Evolutionary conservation across 2,113 vertebrate species (phyloP), one percentile per base, ranked within the genome.

Genomic region (Mesembrinibis cayennensis): DNA sequence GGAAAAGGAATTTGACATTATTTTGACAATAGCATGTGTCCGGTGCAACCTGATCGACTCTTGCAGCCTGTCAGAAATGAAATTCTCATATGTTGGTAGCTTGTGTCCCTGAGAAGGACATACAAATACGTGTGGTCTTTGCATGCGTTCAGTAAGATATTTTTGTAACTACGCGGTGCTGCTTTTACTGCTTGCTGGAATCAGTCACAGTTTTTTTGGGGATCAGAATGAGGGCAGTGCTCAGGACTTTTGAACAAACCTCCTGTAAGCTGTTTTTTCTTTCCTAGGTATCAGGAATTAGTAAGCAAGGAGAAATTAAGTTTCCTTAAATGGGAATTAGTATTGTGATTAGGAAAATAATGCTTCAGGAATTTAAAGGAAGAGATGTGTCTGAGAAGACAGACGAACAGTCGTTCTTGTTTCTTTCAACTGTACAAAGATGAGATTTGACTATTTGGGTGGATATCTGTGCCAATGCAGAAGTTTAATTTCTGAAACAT

Each of bases 401-500:
- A 50, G 71, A 29, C 14, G 6, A 74, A 25, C 25, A 58, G 26
- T 49, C 3, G 18, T 53, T 95, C 18, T 53, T 26, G 4, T 7
- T 38, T 80, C 13, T 63, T 95, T 72, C 4, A 6, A 15, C 13
- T 69, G 25, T 15, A 38, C 49, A 56, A 91, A 78, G 67, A 80
- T 84, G 40, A 87, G 59, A 30, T 85, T 74, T 82, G 38, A 32
- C 87, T 87, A 70, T 87, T 89, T 91, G 34, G 47, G 45, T 17
- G 34, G 34, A 45, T 26, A 93, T 94, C 47, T n/a, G 16, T 87
- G 53, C 69, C 74, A 52, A 7, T 29, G 52, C 49, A 61, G 90
- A 79, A 80, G 44, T 77, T 66, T 53, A 66, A 83, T 74, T 94
- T 92, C 65, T 90, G 93, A 79, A 95, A 87, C 36, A 9, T n/a